Base-by-base conservation (phyloP, 1,140 invertebrate genomes). In the Musca domestica region DNA sequence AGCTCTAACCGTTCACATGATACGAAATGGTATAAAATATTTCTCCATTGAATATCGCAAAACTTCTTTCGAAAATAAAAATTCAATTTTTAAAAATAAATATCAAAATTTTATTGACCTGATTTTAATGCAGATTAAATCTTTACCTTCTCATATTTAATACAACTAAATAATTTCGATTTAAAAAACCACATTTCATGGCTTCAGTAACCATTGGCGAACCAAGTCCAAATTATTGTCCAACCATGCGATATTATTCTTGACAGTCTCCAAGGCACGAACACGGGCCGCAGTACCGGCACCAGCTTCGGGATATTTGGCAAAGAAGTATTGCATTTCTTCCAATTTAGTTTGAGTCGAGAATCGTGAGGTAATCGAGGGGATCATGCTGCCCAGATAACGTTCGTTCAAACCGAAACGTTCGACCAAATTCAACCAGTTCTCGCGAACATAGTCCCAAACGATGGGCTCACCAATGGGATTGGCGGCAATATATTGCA, bases 361-460 rank as follows among this genome's bases (percentile, higher is more conserved):
- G 74, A 95, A 96, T 0, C 84, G 82, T 5, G 74, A 81, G 1
- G 91, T 90, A 25, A 95, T 88, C 1, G 76, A 81, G 0, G 90
- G 89, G 61, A 96, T 88, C 30, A 94, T 74, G 52, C 84, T 83
- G 9, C 93, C 94, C 34, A 97, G 83, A 67, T 91, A 89, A 1
- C 94, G 86, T 74, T 94, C 91, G 78, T 94, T 95, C 0, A 95
- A 81, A 0, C 91, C 90, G 74, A 94, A 96, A 51, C 92, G 87
- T 9, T 89, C 82, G 0, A 94, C 90, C 2, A 94, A 77, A 41
- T 87, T 78, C 5, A 84, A 77, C 91, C 92, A 95, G 66, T 92
- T 88, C 63, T 86, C 82, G 6, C 92, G 86, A 1, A 94, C 87
- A 83, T 92, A 93, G 73, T 92, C 87, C 94, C 94, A 97, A 0